These are phyloP conservation scores for Vultur gryphus DNA, from an alignment of 2,797 vertebrate genomes.

Conservation along the genomic window DNA sequence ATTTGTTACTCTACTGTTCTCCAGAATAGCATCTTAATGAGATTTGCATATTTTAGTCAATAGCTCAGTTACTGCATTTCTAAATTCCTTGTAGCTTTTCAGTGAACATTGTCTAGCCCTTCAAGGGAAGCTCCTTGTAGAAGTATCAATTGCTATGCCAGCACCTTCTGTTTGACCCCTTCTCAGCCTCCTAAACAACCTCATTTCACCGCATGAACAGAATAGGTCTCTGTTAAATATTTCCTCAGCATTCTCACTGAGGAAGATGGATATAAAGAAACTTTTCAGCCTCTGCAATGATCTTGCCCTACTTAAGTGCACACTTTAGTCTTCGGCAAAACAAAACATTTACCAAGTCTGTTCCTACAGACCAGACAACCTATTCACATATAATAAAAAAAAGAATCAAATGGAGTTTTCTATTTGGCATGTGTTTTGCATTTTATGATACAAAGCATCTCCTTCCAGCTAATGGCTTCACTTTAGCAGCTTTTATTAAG, in stretches of 20 bases:
- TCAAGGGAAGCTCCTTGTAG: background rate
- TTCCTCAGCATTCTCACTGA: background rate
- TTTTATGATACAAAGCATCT: background rate
- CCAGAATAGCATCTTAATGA: background rate
- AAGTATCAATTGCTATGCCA: background rate
- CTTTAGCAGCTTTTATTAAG: background rate
- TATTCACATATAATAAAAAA: background rate
- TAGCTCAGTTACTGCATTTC: background rate
- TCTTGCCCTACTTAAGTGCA: background rate
- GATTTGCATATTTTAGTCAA: conserved; percentile 14
- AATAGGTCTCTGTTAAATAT: background rate
- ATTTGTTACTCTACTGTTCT: background rate
- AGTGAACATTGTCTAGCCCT: background rate
- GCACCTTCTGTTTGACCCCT: background rate
- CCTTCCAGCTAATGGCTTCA: background rate
- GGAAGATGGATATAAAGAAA: conserved; percentile 21
- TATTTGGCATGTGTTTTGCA: background rate
- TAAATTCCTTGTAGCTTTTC: background rate
- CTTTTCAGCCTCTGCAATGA: background rate
- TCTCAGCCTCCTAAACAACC: background rate
- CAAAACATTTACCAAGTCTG: background rate
- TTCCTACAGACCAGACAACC: background rate
- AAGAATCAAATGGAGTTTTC: background rate
- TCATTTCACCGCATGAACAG: background rate
- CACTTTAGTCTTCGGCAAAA: background rate